phyloP scores from a whole-genome alignment of 2,113 vertebrate species.

The Bubalus kerabau region DNA sequence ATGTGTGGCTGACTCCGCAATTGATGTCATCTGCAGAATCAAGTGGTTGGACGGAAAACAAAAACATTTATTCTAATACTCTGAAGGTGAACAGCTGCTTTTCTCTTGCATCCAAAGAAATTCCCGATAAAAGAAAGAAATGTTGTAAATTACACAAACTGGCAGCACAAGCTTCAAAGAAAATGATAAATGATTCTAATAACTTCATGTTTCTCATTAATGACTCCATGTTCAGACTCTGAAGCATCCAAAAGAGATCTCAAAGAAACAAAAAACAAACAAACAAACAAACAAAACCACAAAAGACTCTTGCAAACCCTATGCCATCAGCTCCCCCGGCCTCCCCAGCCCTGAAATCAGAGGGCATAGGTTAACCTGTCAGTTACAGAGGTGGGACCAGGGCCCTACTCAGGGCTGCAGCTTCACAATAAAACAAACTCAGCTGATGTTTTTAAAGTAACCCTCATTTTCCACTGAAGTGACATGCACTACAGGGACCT shows the following conservation, averaged over 20 bases:
- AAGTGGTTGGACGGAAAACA: slow-evolving; percentile 74
- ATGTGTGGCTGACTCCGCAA: slow-evolving; percentile 63
- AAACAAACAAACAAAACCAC: slow-evolving; percentile 20
- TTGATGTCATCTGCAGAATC: slow-evolving; percentile 72
- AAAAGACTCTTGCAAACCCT: slow-evolving; percentile 42
- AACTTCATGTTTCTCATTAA: slow-evolving; percentile 85
- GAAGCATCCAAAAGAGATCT: slow-evolving; percentile 77
- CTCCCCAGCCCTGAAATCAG: neutral
- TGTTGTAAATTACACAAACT: slow-evolving; percentile 83
- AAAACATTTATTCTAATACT: slow-evolving; percentile 72
- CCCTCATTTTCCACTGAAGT: slow-evolving; percentile 59
- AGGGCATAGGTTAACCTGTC: slow-evolving; percentile 50
- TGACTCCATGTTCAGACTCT: slow-evolving; percentile 77
- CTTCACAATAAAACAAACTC: slow-evolving; percentile 53
- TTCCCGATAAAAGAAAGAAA: slow-evolving; percentile 81
- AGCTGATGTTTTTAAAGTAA: slow-evolving; percentile 54
- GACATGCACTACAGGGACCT: slow-evolving; percentile 63
- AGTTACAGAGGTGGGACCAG: neutral
- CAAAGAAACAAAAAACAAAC: slow-evolving; percentile 66
- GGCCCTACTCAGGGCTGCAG: slow-evolving; percentile 18
- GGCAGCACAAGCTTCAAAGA: slow-evolving; percentile 83
- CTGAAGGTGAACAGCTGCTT: slow-evolving; percentile 80
- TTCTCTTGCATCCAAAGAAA: slow-evolving; percentile 79
- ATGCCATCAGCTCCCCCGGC: neutral
- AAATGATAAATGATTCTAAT: slow-evolving; percentile 85